phyloP scores from a whole-genome alignment of 2,888 invertebrate genomes.

The Sabatieria punctata region DNA sequence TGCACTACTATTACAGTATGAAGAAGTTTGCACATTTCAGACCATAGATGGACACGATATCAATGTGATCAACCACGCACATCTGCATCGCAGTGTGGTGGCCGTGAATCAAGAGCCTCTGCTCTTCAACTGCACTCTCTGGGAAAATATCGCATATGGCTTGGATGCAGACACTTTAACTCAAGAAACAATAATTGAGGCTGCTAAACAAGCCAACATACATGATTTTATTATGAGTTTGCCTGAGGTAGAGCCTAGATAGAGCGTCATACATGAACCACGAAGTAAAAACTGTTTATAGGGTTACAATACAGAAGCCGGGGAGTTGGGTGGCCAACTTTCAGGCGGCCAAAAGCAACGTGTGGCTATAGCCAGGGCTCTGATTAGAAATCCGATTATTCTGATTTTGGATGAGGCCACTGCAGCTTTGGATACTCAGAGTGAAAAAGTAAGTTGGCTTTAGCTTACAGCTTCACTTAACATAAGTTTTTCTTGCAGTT shows the following conservation, averaged over 20 bases:
- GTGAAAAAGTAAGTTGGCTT: too few species aligned
- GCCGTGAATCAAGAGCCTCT: slow-evolving; percentile 1
- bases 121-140: not conserved
- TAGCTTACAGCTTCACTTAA: too few species aligned
- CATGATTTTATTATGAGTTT: slow-evolving; percentile 3
- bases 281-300: too few species aligned
- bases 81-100: not conserved
- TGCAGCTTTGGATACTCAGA: too few species aligned
- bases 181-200: not conserved
- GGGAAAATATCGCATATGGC: slow-evolving; percentile 5
- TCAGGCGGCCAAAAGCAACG: slow-evolving; percentile 2
- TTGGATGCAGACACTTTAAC: not conserved
- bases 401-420: too few species aligned
- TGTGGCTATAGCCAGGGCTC: not conserved
- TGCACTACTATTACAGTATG: too few species aligned
- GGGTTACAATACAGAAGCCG: not conserved
- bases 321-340: not conserved
- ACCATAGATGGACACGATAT: not conserved
- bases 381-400: not conserved
- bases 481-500: not conserved
- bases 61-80: not conserved
- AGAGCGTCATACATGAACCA: too few species aligned
- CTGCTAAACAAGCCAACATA: slow-evolving; percentile 4
- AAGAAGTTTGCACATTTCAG: not conserved
- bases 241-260: not conserved